Base-by-base conservation (phyloP, 1,140 invertebrate species). In the Drosophila pachea region DNA sequence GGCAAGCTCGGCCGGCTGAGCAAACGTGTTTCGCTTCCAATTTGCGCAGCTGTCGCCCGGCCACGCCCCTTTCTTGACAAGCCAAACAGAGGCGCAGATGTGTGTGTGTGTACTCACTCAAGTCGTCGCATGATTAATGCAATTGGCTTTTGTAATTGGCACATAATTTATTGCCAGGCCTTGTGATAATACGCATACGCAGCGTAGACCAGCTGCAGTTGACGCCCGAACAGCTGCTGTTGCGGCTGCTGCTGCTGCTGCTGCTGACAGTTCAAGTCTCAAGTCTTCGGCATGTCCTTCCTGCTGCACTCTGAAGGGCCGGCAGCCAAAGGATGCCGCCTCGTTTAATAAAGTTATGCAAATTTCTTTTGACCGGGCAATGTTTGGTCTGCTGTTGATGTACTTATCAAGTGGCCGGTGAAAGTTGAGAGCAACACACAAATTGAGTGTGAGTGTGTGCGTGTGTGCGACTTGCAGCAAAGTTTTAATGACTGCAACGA, bases 81-180 rank as follows among this genome's bases (percentile, higher is more conserved):
- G 64, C 71, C 66, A 77, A 86, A 81, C 81, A 86, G 68, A 16
- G 49, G 31, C 36, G 53, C 14, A 4, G 33, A 7, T 31, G 73
- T 47, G 55, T 52, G 69, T 86, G 76, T 79, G 69, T 59, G 55
- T 43, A 75, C 55, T 60, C 52, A 74, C 60, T 72, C 76, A 81
- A 86, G 81, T 81, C 70, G 69, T 73, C 67, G 71, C 70, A 86
- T 86, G 82, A 86, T 86, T 86, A 86, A 86, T 86, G 81, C 81
- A 86, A 86, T 86, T 86, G 82, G 56, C 81, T 81, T 71, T 77
- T 86, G 81, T 86, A 86, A 86, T 86, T 86, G 81, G 73, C 81
- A 86, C 74, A 77, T 86, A 86, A 86, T 86, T 86, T 86, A 86
- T 86, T 64, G 81, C 58, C 74, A 69, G 56, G 65, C 68, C 65